phyloP scores from a whole-genome alignment of 2,888 invertebrate species.

The Heliconius ismenius region DNA sequence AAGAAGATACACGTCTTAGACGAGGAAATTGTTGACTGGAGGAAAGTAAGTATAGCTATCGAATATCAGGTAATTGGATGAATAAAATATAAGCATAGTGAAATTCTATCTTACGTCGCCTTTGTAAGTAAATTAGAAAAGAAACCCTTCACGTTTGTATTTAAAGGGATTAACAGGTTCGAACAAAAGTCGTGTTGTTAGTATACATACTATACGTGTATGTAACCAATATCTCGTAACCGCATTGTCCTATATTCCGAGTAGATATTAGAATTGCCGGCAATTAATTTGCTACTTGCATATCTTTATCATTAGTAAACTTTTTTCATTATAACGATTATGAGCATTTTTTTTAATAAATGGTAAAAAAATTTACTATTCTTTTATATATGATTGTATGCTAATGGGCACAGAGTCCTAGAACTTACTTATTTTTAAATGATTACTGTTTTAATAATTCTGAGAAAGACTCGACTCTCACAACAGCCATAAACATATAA shows the following conservation, averaged over 20 bases:
- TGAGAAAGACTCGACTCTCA: constrained; percentile 28
- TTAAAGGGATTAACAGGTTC: constrained; percentile 41
- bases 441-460: constrained; percentile 18
- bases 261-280: background rate
- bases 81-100: constrained; percentile 33
- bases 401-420: background rate
- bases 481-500: constrained; percentile 45
- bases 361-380: background rate
- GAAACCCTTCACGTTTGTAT: constrained; percentile 40
- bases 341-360: background rate
- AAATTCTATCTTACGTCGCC: constrained; percentile 33
- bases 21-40: constrained; percentile 28
- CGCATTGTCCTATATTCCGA: constrained; percentile 29
- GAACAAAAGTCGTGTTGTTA: constrained; percentile 20
- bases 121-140: constrained; percentile 42
- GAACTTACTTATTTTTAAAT: background rate
- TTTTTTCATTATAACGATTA: background rate
- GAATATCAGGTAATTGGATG: constrained; percentile 44
- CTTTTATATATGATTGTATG: background rate
- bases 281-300: background rate
- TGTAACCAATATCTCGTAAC: constrained; percentile 29
- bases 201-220: constrained; percentile 24
- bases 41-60: constrained; percentile 41
- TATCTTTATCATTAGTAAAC: background rate
- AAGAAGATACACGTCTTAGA: constrained; percentile 24